Conservation (phyloP, 2,888 invertebrate species). For the Drosophila formosana region DNA sequence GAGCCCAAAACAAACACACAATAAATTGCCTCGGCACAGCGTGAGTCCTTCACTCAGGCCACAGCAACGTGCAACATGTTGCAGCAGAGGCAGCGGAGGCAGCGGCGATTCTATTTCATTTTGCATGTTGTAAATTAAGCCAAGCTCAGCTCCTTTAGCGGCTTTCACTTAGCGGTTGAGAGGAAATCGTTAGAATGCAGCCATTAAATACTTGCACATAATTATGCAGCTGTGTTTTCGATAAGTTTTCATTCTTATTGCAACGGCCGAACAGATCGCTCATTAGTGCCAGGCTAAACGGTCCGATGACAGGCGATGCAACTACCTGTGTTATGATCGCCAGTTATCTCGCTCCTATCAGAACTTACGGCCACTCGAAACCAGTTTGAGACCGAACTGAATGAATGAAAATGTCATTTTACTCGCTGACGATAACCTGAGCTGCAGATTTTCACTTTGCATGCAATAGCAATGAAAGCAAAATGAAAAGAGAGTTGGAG, state of each 20-base stretch:
- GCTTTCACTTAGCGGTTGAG: slow-evolving; percentile 52
- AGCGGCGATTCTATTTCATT: slow-evolving; percentile 68
- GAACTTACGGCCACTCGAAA: too few species aligned
- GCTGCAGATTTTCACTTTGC: slow-evolving; percentile 58
- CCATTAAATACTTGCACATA: slow-evolving; percentile 60
- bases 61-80: too few species aligned
- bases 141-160: slow-evolving; percentile 50
- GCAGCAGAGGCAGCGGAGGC: too few species aligned
- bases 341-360: slow-evolving; percentile 48
- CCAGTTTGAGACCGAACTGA: slow-evolving; percentile 51
- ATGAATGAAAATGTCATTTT: slow-evolving; percentile 45
- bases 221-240: slow-evolving; percentile 35
- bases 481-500: slow-evolving; percentile 54
- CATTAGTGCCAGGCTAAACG: slow-evolving; percentile 25
- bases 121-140: slow-evolving; percentile 78
- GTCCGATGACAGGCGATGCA: slow-evolving; percentile 33
- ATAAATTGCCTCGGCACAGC: slow-evolving; percentile 79
- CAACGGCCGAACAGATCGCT: not conserved
- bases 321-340: slow-evolving; percentile 52
- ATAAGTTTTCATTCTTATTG: slow-evolving; percentile 19
- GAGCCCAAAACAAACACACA: slow-evolving; percentile 78
- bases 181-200: slow-evolving; percentile 66
- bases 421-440: not conserved
- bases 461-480: slow-evolving; percentile 66
- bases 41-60: slow-evolving; percentile 52